Evolutionary conservation across 1,140 invertebrate genomes (phyloP).

Genomic region (Muscidifurax raptorellus): DNA sequence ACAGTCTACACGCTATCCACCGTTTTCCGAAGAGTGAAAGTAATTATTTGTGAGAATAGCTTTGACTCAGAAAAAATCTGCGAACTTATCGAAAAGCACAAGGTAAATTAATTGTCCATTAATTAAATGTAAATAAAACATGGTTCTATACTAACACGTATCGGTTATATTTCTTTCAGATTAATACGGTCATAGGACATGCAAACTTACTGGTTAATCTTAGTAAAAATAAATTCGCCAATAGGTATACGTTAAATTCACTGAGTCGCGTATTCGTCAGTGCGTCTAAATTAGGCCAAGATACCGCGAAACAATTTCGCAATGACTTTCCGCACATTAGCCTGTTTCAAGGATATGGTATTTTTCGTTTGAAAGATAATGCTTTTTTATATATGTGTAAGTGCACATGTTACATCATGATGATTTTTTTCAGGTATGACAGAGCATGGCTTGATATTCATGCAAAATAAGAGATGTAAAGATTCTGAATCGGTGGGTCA

Average conservation of each 20-base stretch:
- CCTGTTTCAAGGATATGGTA: conserved; percentile 56
- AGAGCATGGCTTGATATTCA: conserved; percentile 4
- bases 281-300: conserved; percentile 53
- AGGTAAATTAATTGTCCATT: conserved; percentile 43
- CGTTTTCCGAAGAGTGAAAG: neutral
- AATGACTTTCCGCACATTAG: conserved; percentile 44
- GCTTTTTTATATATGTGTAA: neutral
- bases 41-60: conserved; percentile 41
- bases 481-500: conserved; percentile 43
- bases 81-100: conserved; percentile 57
- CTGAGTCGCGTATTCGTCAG: conserved; percentile 55
- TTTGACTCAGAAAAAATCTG: conserved; percentile 53
- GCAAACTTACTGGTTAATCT: conserved; percentile 52
- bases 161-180: conserved; percentile 36
- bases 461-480: conserved; percentile 5
- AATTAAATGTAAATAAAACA: neutral
- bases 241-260: conserved; percentile 52
- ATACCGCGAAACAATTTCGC: conserved; percentile 51
- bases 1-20: conserved; percentile 19
- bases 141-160: neutral
- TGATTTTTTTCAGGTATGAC: conserved; percentile 40
- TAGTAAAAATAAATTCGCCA: conserved; percentile 52
- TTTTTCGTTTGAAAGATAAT: neutral
- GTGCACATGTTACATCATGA: neutral
- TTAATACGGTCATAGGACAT: conserved; percentile 56